Base-by-base conservation (phyloP, 1,140 invertebrate genomes). In the Ips typographus region DNA sequence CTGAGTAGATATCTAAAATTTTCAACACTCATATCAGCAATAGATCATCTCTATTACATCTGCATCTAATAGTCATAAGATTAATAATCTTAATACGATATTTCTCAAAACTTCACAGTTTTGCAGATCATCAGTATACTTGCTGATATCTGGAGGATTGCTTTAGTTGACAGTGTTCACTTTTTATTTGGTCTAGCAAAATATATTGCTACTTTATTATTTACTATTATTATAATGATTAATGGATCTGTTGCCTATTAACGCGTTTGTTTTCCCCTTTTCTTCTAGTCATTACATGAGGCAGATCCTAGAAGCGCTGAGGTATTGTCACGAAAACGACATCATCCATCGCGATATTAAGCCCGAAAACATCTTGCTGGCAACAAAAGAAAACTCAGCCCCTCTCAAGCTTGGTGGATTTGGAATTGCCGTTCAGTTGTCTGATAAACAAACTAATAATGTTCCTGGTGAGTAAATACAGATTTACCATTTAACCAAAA, bases 391-490 rank as follows among this genome's bases (percentile, higher is more conserved):
- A 80, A 99, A 98, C 83, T 98, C 95, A 40, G 96, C 97, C 39
- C 97, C 98, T 4, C 93, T 99, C 71, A 99, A 99, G 83, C 84
- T 99, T 40, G 94, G 95, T 22, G 95, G 96, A n/a, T 99, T 99
- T 80, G 95, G 96, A 7, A 93, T 98, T 42, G 96, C 97, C 36
- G 90, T 98, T 51, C 95, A 98, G 79, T 84, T 98, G 68, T 90
- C 91, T 5, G 88, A 91, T 36, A 89, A 90, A 6, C 87, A 91
- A 75, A 83, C 87, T 38, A 85, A 90, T 71, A 90, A 90, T 72
- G 88, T 88, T 68, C 88, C 90, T 77, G 76, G 76, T 77, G 51
- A 75, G 76, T 74, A 53, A 59, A 58, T 7, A 36, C 4, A 37
- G 39, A 56, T 37, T 56, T 37, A 56, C 53, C 2, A 39, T 36